Base-by-base conservation (phyloP, 2,888 invertebrate genomes). In the Autographa gamma region DNA sequence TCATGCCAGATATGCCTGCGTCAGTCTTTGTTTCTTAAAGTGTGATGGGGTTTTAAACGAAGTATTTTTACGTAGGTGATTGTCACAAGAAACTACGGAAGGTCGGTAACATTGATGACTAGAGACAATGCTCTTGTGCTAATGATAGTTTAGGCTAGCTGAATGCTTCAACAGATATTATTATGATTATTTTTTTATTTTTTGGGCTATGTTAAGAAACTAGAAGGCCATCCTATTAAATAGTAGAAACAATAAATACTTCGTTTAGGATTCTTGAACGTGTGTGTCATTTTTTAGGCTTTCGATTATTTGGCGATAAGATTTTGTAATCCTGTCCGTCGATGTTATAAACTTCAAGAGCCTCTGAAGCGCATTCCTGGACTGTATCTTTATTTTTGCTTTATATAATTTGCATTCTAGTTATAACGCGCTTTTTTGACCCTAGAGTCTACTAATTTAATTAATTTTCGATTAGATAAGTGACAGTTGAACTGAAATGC, bases 1-100 rank as follows among this genome's bases (percentile, higher is more conserved):
- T 48, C 48, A n/a, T n/a, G n/a, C n/a, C n/a, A 48, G n/a, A 48
- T 48, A 48, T 48, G n/a, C 48, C 48, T n/a, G 48, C 48, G 48
- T 48, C 48, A 48, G n/a, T n/a, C 48, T 48, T 48, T 48, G 48
- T 48, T 48, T 48, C 48, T 48, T 48, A 48, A 43, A 43, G n/a
- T 48, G n/a, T 48, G n/a, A 48, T 48, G 48, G 16, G 48, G 7
- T 48, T 48, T 48, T 48, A 48, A 48, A 48, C 48, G n/a, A 48
- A 48, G n/a, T n/a, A 48, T 48, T 43, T 48, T n/a, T 48, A 48
- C n/a, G 16, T 48, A n/a, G 6, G 16, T 43, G 43, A 43, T 48
- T 48, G 48, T 48, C 7, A n/a, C n/a, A n/a, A 43, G 48, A 16
- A n/a, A n/a, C n/a, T n/a, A 48, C 48, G 7, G 5, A 2, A 14